Percentiles rank a stretch among this genome's conserved stretches.
phyloP scores from a whole-genome alignment of 2,797 vertebrate genomes.

The Crypturellus tataupa region DNA sequence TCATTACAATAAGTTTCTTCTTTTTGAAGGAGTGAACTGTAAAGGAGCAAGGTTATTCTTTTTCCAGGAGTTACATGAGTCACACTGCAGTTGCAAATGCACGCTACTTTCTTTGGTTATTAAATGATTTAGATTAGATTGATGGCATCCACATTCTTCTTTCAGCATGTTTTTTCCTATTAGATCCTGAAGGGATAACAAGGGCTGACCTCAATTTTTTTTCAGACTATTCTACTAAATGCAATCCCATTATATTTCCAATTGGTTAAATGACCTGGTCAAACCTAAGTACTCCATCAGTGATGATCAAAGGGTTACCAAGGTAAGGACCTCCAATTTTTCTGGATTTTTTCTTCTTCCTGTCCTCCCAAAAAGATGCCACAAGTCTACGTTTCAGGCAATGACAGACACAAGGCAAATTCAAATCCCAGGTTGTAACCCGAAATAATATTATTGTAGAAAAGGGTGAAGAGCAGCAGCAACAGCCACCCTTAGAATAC shows the following conservation, averaged over 20 bases:
- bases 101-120: background rate
- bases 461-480: background rate
- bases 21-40: background rate
- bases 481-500: background rate
- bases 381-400: background rate
- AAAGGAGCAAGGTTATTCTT: background rate
- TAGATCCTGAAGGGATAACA: conserved; percentile 52
- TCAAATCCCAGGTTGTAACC: background rate
- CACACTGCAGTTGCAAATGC: background rate
- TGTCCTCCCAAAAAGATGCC: background rate
- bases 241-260: conserved; percentile 53
- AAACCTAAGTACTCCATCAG: conserved; percentile 53
- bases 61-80: background rate
- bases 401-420: background rate
- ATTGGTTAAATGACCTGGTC: conserved; percentile 52
- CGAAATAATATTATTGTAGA: background rate
- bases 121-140: conserved; percentile 37
- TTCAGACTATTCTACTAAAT: conserved; percentile 45
- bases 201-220: conserved; percentile 53
- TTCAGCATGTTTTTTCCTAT: conserved; percentile 41
- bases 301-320: conserved; percentile 38
- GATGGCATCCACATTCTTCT: conserved; percentile 32
- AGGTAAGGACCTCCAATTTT: conserved; percentile 41
- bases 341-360: background rate
- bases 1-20: background rate